Evolutionary conservation across 2,888 invertebrate genomes (phyloP).

Genomic region (Hypomecis punctinalis): DNA sequence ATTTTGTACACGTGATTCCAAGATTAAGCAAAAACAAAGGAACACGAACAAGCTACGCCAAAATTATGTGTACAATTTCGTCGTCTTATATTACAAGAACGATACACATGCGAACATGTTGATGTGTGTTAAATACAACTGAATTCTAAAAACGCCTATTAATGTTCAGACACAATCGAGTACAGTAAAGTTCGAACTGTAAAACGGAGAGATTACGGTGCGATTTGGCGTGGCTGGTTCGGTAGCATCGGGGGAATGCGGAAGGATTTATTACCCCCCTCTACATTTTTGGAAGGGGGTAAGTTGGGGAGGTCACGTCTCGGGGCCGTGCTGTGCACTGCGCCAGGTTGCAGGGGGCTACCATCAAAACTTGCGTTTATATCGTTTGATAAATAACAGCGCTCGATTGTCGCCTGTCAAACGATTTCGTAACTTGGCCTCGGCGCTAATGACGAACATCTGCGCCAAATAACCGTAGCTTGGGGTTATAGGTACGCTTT

Average conservation of each 20-base stretch:
- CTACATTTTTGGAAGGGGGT: constrained; percentile 33
- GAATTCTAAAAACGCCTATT: constrained; percentile 22
- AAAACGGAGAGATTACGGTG: constrained; percentile 3
- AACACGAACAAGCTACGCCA: neutral
- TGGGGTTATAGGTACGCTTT: neutral
- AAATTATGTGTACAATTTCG: neutral
- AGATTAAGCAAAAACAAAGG: no score
- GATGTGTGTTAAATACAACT: constrained; percentile 18
- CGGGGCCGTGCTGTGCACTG: constrained; percentile 30
- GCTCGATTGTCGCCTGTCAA: constrained; percentile 20
- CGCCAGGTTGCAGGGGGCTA: constrained; percentile 26
- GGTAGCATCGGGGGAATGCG: constrained; percentile 26
- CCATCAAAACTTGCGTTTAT: constrained; percentile 20
- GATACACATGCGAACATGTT: constrained; percentile 1
- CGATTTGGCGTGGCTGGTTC: constrained; percentile 3
- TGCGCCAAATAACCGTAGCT: constrained; percentile 7
- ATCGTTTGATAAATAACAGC: constrained; percentile 15
- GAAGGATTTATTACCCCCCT: constrained; percentile 33
- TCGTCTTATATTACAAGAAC: neutral
- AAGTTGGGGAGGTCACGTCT: constrained; percentile 31
- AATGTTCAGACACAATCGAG: constrained; percentile 6
- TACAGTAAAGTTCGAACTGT: constrained; percentile 4
- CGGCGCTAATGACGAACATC: constrained; percentile 13
- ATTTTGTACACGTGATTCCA: no score
- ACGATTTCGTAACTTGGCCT: constrained; percentile 10